Conservation (phyloP, 2,113 vertebrate species). For the Cyanoderma ruficeps region DNA sequence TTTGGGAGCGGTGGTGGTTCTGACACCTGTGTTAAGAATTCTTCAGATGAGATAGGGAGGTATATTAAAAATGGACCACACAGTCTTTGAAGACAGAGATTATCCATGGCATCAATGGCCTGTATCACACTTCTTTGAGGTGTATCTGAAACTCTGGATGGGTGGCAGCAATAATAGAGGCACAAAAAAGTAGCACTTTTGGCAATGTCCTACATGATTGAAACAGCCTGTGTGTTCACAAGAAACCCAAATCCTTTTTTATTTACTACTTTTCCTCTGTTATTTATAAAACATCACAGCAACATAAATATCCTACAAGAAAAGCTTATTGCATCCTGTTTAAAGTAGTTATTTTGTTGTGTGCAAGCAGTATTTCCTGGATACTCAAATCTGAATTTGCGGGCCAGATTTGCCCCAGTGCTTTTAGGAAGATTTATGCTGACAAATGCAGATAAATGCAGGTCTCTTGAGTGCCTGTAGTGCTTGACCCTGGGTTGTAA, state of each 20-base stretch:
- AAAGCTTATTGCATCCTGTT: constrained; percentile 24
- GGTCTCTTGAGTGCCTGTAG: not conserved
- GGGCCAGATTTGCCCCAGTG: not conserved
- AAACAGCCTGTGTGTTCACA: not conserved
- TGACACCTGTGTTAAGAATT: not conserved
- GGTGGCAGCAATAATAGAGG: not conserved
- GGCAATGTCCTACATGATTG: rapidly evolving
- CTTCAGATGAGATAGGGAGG: not conserved
- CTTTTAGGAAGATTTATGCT: constrained; percentile 7
- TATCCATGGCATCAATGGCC: rapidly evolving
- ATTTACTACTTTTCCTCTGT: not conserved
- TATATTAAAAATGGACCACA: not conserved
- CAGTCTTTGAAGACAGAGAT: not conserved
- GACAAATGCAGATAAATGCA: not conserved
- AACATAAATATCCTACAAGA: not conserved
- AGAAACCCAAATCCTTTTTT: not conserved
- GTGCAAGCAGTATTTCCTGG: not conserved
- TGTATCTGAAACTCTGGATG: not conserved
- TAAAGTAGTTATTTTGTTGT: constrained; percentile 31
- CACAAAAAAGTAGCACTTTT: not conserved
- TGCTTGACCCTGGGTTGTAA: not conserved
- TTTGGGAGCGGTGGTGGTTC: not conserved
- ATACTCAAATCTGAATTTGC: not conserved
- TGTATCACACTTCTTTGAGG: not conserved
- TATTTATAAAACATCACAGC: not conserved